phyloP scores from a whole-genome alignment of 1,140 invertebrate genomes.

The Orius laevigatus region DNA sequence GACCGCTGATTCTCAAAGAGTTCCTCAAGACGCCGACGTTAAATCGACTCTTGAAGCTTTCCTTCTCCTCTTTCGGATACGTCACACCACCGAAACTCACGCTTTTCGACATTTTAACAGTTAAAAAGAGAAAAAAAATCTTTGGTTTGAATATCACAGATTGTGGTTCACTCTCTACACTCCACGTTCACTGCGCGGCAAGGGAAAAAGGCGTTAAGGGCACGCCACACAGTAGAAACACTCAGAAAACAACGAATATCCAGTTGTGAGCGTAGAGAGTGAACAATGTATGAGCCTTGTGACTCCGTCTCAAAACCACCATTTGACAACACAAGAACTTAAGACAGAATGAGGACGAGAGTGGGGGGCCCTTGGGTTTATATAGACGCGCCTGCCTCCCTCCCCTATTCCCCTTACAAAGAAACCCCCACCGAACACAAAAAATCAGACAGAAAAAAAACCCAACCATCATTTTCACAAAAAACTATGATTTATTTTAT shows the following conservation, averaged over 20 bases:
- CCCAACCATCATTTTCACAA: no score
- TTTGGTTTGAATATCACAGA: constrained; percentile 20
- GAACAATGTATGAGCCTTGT: constrained; percentile 20
- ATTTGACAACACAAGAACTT: constrained; percentile 14
- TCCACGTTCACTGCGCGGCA: constrained; percentile 10
- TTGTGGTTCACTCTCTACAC: constrained; percentile 10
- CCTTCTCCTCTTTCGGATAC: constrained; percentile 19
- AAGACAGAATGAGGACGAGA: not conserved
- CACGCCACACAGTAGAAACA: constrained; percentile 7
- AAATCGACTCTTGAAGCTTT: constrained; percentile 22
- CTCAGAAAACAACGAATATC: constrained; percentile 17
- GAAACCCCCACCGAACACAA: no score
- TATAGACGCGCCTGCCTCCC: not conserved
- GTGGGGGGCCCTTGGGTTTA: not conserved
- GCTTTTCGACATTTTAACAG: constrained; percentile 19
- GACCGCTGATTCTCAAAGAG: constrained; percentile 38
- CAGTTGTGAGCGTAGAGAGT: constrained; percentile 20
- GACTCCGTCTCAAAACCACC: constrained; percentile 19
- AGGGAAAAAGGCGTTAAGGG: constrained; percentile 1
- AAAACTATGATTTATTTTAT: no score
- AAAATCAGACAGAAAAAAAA: no score
- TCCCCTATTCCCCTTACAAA: not conserved
- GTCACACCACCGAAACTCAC: constrained; percentile 23
- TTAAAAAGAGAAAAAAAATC: constrained; percentile 4
- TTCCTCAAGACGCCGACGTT: constrained; percentile 22